Evolutionary conservation across 2,113 vertebrate species (phyloP), one percentile per base, ranked within the genome.

Genomic region (Puma concolor): DNA sequence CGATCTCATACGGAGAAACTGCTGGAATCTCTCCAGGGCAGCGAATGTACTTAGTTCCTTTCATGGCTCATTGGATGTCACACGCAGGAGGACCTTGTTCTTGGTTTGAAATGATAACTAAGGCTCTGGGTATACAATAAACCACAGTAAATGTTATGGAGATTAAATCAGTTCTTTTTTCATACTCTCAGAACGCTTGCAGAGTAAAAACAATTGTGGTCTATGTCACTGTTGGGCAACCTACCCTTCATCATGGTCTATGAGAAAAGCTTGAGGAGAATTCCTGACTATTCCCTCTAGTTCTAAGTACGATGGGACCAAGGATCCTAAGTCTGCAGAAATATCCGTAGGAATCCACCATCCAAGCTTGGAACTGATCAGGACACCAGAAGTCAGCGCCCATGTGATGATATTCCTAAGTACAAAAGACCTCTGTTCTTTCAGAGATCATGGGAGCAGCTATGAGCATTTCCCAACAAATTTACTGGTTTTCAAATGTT

Each of bases 11-110:
- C 54, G n/a, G 97, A 97, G 97, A 98, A 95, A 97, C 97, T 98
- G 94, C 93, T 99, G 98, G 98, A 99, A 98, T 98, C 84, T 98
- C 98, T 99, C 98, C 98, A 98, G 98, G 98, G 94, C 95, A 98
- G 95, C 38, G 97, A 97, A 96, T 98, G 95, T 97, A 97, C 97
- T 98, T 98, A 98, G 98, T 81, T 99, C 89, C 94, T 98, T 98
- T 99, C 98, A 98, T 96, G 98, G 98, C 97, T 99, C 98, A 98
- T 97, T 98, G 97, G 94, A 98, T 98, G 98, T 98, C 98, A 98
- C 91, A 97, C 15, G 94, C 98, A 98, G 91, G 69, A 98, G 97
- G 97, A 98, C 97, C 98, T 98, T 98, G 96, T 98, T 98, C 98
- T 97, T 92, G 69, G 97, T 97, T 98, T 98, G 98, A 98, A 98